These are phyloP conservation scores for Orthosia gothica DNA, from an alignment of 2,888 invertebrate genomes.

Conservation along the genomic window DNA sequence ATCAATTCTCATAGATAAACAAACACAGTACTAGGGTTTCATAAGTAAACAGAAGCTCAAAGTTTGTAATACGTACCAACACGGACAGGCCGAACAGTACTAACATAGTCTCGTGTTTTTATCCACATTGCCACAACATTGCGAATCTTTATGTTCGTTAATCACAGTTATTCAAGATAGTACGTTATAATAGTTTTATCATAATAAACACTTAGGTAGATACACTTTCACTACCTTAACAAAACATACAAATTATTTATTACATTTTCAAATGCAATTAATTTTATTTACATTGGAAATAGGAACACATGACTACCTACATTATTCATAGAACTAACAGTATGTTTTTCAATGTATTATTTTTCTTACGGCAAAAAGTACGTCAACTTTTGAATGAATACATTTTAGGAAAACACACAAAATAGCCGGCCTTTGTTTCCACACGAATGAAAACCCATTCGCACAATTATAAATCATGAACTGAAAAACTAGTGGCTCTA, in stretches of 20 bases:
- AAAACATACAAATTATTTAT: no score
- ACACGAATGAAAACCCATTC: background rate
- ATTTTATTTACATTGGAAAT: background rate
- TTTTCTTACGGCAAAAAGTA: background rate
- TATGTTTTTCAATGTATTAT: background rate
- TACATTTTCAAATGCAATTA: background rate
- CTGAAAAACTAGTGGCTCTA: background rate
- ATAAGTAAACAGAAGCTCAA: constrained; percentile 34
- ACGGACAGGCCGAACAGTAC: constrained; percentile 24
- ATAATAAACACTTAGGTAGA: background rate
- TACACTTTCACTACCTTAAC: background rate
- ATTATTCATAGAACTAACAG: background rate
- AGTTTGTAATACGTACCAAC: constrained; percentile 47
- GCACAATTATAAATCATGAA: background rate
- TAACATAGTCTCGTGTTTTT: constrained; percentile 38
- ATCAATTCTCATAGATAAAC: constrained; percentile 31
- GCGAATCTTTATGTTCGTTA: constrained; percentile 9
- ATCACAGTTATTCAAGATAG: constrained; percentile 10
- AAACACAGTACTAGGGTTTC: constrained; percentile 28
- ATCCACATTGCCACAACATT: constrained; percentile 53
- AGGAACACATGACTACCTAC: no score
- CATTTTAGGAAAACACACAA: background rate
- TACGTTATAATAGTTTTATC: background rate
- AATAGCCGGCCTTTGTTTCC: background rate
- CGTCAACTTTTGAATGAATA: background rate